These are phyloP conservation scores for Zenarchopterus dispar DNA, from an alignment of 2,797 vertebrate species.

Conservation along the genomic window DNA sequence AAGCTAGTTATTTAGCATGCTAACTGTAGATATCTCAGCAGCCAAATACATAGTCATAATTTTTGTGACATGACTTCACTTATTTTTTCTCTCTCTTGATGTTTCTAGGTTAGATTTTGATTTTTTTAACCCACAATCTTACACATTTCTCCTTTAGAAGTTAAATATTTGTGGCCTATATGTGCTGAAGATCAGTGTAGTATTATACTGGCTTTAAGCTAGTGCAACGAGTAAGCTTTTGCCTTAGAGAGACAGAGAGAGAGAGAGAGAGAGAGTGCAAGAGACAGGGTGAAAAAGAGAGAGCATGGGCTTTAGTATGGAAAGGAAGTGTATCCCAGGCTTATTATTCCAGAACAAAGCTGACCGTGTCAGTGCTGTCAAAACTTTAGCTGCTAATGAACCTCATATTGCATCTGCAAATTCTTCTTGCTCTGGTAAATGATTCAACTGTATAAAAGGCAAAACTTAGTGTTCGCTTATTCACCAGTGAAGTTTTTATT, in stretches of 20 bases:
- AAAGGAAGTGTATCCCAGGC: slow-evolving; percentile 38
- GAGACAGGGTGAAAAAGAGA: not conserved
- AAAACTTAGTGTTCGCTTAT: slow-evolving; percentile 30
- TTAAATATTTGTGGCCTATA: too few species aligned
- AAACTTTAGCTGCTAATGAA: slow-evolving; percentile 65
- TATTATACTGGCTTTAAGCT: not conserved
- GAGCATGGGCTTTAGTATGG: slow-evolving; percentile 10
- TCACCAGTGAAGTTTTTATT: not conserved
- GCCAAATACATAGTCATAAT: too few species aligned
- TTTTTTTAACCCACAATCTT: too few species aligned
- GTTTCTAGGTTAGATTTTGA: too few species aligned
- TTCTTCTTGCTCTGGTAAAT: slow-evolving; percentile 36
- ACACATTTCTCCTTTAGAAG: too few species aligned
- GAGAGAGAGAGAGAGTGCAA: too few species aligned
- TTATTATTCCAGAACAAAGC: slow-evolving; percentile 67
- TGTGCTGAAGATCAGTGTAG: not conserved
- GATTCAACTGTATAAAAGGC: slow-evolving; percentile 48
- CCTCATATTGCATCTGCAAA: slow-evolving; percentile 49
- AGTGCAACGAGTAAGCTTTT: not conserved
- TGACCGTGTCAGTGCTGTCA: slow-evolving; percentile 62
- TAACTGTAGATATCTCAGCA: too few species aligned
- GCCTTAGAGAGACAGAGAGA: too few species aligned
- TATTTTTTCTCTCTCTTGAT: too few species aligned
- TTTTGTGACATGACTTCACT: too few species aligned
- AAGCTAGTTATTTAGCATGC: too few species aligned